Evolutionary conservation across 2,797 vertebrate genomes (phyloP), one percentile per base, ranked within the genome.

Genomic region (Typhlichthys eigenmanni): DNA sequence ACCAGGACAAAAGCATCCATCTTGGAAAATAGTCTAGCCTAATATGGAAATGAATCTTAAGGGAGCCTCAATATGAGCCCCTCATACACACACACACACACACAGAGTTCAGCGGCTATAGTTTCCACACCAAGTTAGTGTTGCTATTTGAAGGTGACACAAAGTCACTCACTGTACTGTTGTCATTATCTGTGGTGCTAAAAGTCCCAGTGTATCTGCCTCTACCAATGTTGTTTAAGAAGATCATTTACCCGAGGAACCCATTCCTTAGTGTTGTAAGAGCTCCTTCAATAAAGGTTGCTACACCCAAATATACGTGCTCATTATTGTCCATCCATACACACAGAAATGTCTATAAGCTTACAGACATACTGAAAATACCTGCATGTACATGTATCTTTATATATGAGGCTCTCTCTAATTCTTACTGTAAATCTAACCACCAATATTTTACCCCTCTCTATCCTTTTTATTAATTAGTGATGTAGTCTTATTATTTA

Each of bases 251-350:
- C 71, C 75, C 82, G 76, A 73, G 72, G 72, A 74, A 55, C 64
- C 73, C 58, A 72, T 68, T 65, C 60, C 67, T 67, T 48, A 54
- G 16, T 82, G 83, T 76, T 89, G 72, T 82, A 78, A 72, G 76
- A 82, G 82, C 76, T 87, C 76, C 80, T 88, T 84, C 87, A 94
- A 92, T 92, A 94, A 94, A 94, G 84, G 84, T 89, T 80, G 72
- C 82, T 85, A 87, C 86, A 90, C 91, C 76, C 76, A 71, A 78
- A 8, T 38, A 68, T 68, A 60, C 80, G 66, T 0, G 53, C 48
- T 72, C 10, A 2, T 9, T 57, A 60, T 75, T 78, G 43, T 82
- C 48, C 14, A 29, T 82, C 48, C 14, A 29, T 4, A 24, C 24
- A 24, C 24, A 24, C 24, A 24, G 24, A 24, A 24, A 24, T 24